phyloP scores from a whole-genome alignment of 1,140 invertebrate genomes.

The Drosophila jambulina region DNA sequence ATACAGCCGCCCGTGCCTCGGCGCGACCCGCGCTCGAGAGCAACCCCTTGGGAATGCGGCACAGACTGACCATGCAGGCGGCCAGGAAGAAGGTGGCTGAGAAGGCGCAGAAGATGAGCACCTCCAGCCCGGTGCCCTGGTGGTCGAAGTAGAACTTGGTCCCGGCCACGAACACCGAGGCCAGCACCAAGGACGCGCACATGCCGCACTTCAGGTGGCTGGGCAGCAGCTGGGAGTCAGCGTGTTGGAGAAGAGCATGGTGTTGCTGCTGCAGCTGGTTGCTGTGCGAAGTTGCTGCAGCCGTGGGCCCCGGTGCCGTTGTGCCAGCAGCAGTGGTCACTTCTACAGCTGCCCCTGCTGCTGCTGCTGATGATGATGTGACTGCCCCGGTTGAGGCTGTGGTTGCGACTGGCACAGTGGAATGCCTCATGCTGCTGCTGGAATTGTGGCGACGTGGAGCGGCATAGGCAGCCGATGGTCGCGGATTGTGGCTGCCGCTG shows the following conservation, averaged over 20 bases:
- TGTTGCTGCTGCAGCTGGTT: constrained; percentile 70
- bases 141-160: constrained; percentile 90
- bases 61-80: constrained; percentile 87
- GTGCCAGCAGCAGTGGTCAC: constrained; percentile 1
- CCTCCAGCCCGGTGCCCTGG: constrained; percentile 88
- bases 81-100: constrained; percentile 88
- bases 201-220: constrained; percentile 88
- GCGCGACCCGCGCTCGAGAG: constrained; percentile 46
- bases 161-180: constrained; percentile 88
- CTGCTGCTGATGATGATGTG: constrained; percentile 25
- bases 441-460: constrained; percentile 71
- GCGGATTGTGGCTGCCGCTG: constrained; percentile 40
- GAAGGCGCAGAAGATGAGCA: constrained; percentile 88
- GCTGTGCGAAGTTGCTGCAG: constrained; percentile 43
- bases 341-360: constrained; percentile 12
- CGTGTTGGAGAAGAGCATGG: constrained; percentile 62
- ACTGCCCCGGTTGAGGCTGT: background rate
- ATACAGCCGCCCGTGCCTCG: constrained; percentile 52
- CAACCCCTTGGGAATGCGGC: constrained; percentile 82
- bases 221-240: constrained; percentile 85
- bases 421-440: constrained; percentile 65
- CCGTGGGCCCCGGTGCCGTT: constrained; percentile 19
- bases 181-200: constrained; percentile 88
- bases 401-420: constrained; percentile 16
- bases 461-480: constrained; percentile 49